Percentiles rank a stretch among this genome's conserved stretches.
Evolutionary conservation across 2,888 invertebrate genomes (phyloP).

Genomic region (Microdon myrmicae): DNA sequence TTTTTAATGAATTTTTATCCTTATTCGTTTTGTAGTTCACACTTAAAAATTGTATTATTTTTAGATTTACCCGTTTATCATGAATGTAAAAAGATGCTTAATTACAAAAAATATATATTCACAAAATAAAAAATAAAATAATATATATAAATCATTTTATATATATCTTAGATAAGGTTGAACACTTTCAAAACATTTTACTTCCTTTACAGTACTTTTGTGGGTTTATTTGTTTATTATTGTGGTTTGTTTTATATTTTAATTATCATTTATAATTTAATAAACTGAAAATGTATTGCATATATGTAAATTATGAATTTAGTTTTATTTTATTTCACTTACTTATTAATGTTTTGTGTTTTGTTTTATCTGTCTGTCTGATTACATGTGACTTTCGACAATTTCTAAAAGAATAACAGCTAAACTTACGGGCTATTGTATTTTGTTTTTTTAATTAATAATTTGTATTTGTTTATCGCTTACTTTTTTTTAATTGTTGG

Average conservation of each 20-base stretch:
- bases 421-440: constrained; percentile 56
- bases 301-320: constrained; percentile 37
- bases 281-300: constrained; percentile 43
- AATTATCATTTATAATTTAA: constrained; percentile 24
- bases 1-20: constrained; percentile 53
- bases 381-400: constrained; percentile 29
- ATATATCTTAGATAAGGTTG: constrained; percentile 29
- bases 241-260: constrained; percentile 5
- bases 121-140: constrained; percentile 25
- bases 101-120: constrained; percentile 16
- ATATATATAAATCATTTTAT: constrained; percentile 46
- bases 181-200: constrained; percentile 38
- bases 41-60: no score
- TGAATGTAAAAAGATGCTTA: constrained; percentile 4
- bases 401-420: constrained; percentile 54
- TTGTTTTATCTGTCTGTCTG: constrained; percentile 15
- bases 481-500: constrained; percentile 28
- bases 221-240: constrained; percentile 14
- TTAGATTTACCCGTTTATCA: no score
- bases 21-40: constrained; percentile 57
- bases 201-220: constrained; percentile 41
- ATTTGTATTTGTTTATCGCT: constrained; percentile 3
- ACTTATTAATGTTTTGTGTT: constrained; percentile 11
- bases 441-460: constrained; percentile 21
- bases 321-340: constrained; percentile 15